A percentile compares a stretch with the other conserved stretches of the same genome.
phyloP scores from a whole-genome alignment of 2,888 invertebrate genomes.

The Eremobia ochroleuca region DNA sequence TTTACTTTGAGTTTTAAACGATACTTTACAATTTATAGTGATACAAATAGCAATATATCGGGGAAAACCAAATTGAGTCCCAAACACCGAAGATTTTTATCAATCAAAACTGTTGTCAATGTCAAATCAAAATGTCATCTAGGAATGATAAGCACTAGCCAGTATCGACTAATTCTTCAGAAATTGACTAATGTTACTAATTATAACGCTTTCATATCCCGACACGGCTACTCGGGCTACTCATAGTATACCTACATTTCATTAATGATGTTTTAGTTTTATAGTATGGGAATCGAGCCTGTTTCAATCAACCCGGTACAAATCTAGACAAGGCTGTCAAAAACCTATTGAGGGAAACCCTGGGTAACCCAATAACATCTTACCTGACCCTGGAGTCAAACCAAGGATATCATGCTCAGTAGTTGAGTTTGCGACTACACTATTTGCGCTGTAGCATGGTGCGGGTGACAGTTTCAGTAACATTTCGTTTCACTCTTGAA shows the following conservation, averaged over 20 bases:
- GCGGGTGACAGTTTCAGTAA: too few species aligned
- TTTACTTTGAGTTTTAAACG: constrained; percentile 34
- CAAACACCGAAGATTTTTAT: constrained; percentile 48
- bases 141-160: not conserved
- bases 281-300: not conserved
- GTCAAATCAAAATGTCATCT: constrained; percentile 44
- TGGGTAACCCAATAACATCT: not conserved
- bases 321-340: not conserved
- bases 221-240: too few species aligned
- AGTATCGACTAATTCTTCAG: not conserved
- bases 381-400: not conserved
- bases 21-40: constrained; percentile 47
- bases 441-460: too few species aligned
- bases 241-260: not conserved
- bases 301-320: not conserved
- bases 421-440: not conserved
- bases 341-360: not conserved
- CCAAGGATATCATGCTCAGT: not conserved
- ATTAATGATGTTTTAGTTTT: not conserved
- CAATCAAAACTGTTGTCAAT: constrained; percentile 51
- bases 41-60: constrained; percentile 16
- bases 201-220: too few species aligned
- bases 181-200: constrained; percentile 1
- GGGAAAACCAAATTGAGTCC: constrained; percentile 19
- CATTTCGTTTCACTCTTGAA: too few species aligned